Evolutionary conservation across 2,888 invertebrate genomes (phyloP).

Genomic region (Lithodes maja): DNA sequence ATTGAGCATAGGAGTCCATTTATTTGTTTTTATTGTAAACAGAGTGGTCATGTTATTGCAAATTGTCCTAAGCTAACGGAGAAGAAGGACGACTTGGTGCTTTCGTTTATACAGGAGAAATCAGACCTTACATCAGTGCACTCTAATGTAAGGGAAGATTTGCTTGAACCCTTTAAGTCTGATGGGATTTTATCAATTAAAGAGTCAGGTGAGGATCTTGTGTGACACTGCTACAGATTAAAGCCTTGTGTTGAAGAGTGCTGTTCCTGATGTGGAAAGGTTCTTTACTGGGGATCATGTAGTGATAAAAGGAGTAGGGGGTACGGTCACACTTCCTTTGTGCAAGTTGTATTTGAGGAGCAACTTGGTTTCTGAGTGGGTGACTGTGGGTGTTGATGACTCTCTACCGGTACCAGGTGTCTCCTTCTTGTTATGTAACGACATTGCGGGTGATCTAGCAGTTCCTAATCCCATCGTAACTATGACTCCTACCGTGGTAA

Average conservation of each 20-base stretch:
- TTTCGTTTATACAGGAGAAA: not conserved
- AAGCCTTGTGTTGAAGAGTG: too few relatives aligned
- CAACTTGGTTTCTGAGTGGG: not conserved
- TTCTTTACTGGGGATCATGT: too few relatives aligned
- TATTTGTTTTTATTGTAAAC: not conserved
- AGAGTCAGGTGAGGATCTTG: too few relatives aligned
- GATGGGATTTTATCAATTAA: not conserved
- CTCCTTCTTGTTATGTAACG: not conserved
- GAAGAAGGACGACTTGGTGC: not conserved
- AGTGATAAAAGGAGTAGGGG: not conserved
- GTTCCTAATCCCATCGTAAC: not conserved
- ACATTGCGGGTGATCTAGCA: not conserved
- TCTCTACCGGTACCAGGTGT: not conserved
- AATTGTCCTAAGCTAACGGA: not conserved
- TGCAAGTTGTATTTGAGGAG: not conserved
- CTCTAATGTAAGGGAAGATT: not conserved
- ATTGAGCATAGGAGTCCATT: not conserved
- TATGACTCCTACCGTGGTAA: not conserved
- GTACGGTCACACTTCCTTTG: not conserved
- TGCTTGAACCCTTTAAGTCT: slow-evolving; percentile 10
- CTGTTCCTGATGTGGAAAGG: too few relatives aligned
- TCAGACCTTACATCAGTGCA: not conserved
- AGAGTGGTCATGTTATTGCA: slow-evolving; percentile 1
- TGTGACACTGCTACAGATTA: not conserved
- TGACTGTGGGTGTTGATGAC: slow-evolving; percentile 2